Conservation (phyloP, 1,140 invertebrate genomes). For the Bilobella aurantiaca region DNA sequence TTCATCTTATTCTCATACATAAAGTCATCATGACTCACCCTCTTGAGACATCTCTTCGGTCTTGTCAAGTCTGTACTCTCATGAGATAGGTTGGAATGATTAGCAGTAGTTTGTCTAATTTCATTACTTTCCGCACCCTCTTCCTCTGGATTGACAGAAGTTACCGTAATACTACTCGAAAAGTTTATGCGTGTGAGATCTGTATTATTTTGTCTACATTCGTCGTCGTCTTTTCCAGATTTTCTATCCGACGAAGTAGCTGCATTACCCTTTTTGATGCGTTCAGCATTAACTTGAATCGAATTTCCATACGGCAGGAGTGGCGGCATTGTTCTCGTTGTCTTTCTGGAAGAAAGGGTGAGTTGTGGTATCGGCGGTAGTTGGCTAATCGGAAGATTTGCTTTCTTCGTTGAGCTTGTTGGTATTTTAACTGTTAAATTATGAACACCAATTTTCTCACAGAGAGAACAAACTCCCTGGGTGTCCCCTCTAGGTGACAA, state of each 20-base stretch:
- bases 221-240: not conserved
- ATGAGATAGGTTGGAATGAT: not conserved
- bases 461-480: not conserved
- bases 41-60: constrained; percentile 13
- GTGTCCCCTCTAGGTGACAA: not conserved
- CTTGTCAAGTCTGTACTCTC: not conserved
- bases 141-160: not conserved
- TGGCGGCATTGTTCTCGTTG: not conserved
- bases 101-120: not conserved
- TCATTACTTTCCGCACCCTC: not conserved
- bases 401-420: not conserved
- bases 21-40: constrained; percentile 15
- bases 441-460: not conserved
- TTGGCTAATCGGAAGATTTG: not conserved
- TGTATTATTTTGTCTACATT: not conserved
- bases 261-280: too few species aligned
- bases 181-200: not conserved
- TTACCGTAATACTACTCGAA: constrained; percentile 9
- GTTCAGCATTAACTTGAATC: too few species aligned
- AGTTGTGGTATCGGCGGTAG: not conserved
- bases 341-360: not conserved
- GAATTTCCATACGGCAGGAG: not conserved
- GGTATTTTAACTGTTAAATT: not conserved
- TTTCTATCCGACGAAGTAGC: not conserved
- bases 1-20: constrained; percentile 10